These are phyloP conservation scores for Achatina immaculata DNA, from an alignment of 1,140 invertebrate species.

Conservation along the genomic window DNA sequence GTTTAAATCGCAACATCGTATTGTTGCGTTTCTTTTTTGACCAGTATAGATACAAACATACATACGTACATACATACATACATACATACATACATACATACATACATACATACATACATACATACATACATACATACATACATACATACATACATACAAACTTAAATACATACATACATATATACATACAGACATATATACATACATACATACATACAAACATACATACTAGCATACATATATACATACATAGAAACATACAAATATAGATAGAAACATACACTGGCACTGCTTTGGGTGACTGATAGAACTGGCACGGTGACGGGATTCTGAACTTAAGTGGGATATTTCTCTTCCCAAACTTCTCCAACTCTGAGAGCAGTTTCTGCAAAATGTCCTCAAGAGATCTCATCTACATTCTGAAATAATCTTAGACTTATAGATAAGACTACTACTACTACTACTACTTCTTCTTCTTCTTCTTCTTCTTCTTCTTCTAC, in stretches of 20 bases:
- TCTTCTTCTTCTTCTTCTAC: no score
- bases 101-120: slow-evolving; percentile 24
- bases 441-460: no score
- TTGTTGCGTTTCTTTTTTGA: no score
- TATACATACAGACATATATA: background rate
- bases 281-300: background rate
- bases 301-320: background rate
- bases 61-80: slow-evolving; percentile 14
- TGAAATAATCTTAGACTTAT: no score
- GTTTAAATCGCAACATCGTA: no score
- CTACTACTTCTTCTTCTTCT: no score
- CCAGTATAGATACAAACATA: background rate
- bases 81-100: slow-evolving; percentile 21
- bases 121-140: slow-evolving; percentile 22
- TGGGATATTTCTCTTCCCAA: background rate
- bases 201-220: slow-evolving; percentile 20
- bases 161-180: background rate
- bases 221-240: background rate
- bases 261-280: slow-evolving; percentile 9
- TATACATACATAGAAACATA: background rate
- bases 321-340: background rate
- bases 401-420: no score
- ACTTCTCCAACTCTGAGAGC: background rate
- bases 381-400: background rate
- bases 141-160: slow-evolving; percentile 23